A percentile compares a stretch with the other conserved stretches of the same genome.
Evolutionary conservation across 64 coral and sea anemone genomes (phyloP).

Genomic region (Stichodactyla mertensii): DNA sequence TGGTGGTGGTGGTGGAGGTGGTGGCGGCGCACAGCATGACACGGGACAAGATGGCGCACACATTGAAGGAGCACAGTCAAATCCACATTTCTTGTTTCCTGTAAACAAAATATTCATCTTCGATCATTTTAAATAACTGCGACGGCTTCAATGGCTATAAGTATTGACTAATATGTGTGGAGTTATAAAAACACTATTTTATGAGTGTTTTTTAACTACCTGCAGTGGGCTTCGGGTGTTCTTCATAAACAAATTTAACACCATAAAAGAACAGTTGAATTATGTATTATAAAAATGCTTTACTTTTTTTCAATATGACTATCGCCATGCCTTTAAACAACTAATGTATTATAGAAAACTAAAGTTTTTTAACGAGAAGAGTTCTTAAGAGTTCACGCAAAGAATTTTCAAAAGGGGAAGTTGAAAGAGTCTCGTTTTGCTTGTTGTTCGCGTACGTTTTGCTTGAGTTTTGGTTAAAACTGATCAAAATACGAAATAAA

Average conservation of each 20-base stretch:
- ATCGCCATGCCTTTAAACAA: too few species aligned
- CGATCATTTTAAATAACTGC: not conserved
- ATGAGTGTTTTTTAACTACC: not conserved
- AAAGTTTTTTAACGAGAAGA: too few species aligned
- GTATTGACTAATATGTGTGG: too few species aligned
- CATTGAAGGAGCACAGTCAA: conserved; percentile 39
- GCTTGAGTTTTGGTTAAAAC: too few species aligned
- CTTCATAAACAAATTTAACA: not conserved
- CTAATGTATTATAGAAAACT: too few species aligned
- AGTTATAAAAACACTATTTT: not conserved
- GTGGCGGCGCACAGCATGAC: conserved; percentile 56
- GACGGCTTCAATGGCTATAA: too few species aligned
- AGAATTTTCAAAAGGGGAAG: too few species aligned
- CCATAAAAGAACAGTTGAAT: not conserved
- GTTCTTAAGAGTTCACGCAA: too few species aligned
- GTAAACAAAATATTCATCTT: not conserved
- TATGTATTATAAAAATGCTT: not conserved
- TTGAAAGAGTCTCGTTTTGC: too few species aligned
- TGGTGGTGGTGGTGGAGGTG: conserved; percentile 51
- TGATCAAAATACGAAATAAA: too few species aligned
- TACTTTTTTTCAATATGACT: too few species aligned
- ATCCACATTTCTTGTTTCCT: conserved; percentile 84
- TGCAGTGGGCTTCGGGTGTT: not conserved
- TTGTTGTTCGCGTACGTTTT: too few species aligned
- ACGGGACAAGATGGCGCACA: conserved; percentile 57